Evolutionary conservation across 2,113 vertebrate species (phyloP).

Genomic region (Gallinago jamesoni): DNA sequence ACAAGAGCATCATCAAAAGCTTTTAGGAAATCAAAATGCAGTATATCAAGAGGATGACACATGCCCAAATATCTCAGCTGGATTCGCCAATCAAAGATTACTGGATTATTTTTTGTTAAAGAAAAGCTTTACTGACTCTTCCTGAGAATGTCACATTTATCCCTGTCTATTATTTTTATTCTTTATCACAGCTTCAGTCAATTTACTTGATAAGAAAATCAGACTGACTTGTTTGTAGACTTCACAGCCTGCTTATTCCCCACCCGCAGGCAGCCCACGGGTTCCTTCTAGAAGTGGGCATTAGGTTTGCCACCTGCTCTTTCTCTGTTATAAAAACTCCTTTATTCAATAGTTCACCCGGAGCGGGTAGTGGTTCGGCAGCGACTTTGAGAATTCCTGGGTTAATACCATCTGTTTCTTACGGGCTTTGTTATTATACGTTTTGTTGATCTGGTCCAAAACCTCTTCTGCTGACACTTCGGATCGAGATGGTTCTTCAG

Average conservation of each 20-base stretch:
- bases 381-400: background rate
- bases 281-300: background rate
- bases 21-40: background rate
- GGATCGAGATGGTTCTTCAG: background rate
- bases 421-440: background rate
- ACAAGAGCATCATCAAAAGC: background rate
- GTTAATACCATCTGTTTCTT: conserved; percentile 14
- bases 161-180: background rate
- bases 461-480: background rate
- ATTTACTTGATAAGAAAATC: background rate
- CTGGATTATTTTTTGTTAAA: background rate
- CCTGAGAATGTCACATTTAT: background rate
- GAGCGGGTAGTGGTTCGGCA: background rate
- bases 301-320: background rate
- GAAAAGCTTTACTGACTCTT: background rate
- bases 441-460: conserved; percentile 15
- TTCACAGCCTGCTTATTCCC: background rate
- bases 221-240: background rate
- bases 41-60: background rate
- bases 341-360: background rate
- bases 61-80: background rate
- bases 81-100: background rate
- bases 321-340: background rate
- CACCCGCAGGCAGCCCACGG: rapidly evolving
- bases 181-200: background rate